Percentiles rank a stretch among this genome's conserved stretches.
Evolutionary conservation across 1,140 invertebrate genomes (phyloP).

Genomic region (Anastatus disparis): DNA sequence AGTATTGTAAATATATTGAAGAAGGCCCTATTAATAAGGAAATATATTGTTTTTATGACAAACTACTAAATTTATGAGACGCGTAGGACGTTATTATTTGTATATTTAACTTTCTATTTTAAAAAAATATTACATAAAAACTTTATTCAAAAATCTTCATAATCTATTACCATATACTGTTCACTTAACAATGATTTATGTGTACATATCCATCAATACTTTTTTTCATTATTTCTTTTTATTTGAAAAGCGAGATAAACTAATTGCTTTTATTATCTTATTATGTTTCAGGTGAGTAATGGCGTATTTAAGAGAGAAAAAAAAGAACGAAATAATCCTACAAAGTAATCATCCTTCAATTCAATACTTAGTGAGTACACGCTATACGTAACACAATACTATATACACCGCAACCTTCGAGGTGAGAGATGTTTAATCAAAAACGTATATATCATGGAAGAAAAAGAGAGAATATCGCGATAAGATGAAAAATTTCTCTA

Average conservation of each 20-base stretch:
- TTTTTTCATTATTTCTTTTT: too few relatives aligned
- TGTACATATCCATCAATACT: conserved; percentile 7
- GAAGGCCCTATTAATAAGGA: conserved; percentile 33
- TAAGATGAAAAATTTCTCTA: too few relatives aligned
- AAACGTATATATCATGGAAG: too few relatives aligned
- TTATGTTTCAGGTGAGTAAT: conserved; percentile 44
- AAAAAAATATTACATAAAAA: too few relatives aligned
- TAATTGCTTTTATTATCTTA: conserved; percentile 38
- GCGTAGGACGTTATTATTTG: not conserved
- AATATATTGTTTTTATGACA: conserved; percentile 22
- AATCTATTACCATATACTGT: conserved; percentile 30
- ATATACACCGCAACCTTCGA: too few relatives aligned
- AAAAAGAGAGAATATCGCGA: too few relatives aligned
- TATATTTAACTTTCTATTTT: too few relatives aligned
- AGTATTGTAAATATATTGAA: too few relatives aligned
- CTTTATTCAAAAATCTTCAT: too few relatives aligned
- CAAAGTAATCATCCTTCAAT: not conserved
- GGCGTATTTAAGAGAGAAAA: too few relatives aligned
- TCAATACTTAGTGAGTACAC: not conserved
- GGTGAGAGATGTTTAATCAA: too few relatives aligned
- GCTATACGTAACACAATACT: too few relatives aligned
- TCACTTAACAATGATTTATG: conserved; percentile 35
- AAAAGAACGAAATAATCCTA: conserved; percentile 17
- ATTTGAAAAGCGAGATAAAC: conserved; percentile 18
- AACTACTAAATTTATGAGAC: conserved; percentile 17